Conservation (phyloP, 2,888 invertebrate species). For the Halictus ligatus region DNA sequence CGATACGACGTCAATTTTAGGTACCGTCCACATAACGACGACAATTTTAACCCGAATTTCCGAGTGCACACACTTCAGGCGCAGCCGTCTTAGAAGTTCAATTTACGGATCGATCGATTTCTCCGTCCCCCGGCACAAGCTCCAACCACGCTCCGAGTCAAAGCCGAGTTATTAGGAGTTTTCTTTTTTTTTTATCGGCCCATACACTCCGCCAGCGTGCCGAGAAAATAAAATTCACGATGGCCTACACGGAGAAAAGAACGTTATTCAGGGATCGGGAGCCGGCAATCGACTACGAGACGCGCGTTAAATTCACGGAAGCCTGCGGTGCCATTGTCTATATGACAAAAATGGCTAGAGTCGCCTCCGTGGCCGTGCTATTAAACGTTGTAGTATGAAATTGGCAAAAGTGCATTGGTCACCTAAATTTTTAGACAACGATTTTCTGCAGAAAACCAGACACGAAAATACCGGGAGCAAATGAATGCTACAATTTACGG, state of each 20-base stretch:
- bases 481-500: not conserved
- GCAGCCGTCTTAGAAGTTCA: slow-evolving; percentile 15
- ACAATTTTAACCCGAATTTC: slow-evolving; percentile 35
- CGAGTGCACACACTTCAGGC: slow-evolving; percentile 4
- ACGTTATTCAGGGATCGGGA: not conserved
- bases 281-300: not conserved
- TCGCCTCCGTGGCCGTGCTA: not conserved
- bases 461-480: not conserved
- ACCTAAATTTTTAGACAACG: not conserved
- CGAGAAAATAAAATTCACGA: slow-evolving; percentile 14
- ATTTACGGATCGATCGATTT: slow-evolving; percentile 14
- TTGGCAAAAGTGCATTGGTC: not conserved
- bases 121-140: not conserved
- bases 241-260: not conserved
- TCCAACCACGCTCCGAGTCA: not conserved
- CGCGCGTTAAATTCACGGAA: slow-evolving; percentile 8
- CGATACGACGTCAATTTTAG: slow-evolving; percentile 30
- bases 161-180: slow-evolving; percentile 14
- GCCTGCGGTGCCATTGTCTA: not conserved
- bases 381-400: not conserved
- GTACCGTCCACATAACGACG: slow-evolving; percentile 11
- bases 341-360: not conserved
- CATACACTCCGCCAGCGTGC: not conserved
- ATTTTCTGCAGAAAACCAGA: not conserved
- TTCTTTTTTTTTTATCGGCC: not conserved